Evolutionary conservation across 2,113 vertebrate genomes (phyloP), one percentile per base, ranked within the genome.

Genomic region (Lethenteron reissneri): DNA sequence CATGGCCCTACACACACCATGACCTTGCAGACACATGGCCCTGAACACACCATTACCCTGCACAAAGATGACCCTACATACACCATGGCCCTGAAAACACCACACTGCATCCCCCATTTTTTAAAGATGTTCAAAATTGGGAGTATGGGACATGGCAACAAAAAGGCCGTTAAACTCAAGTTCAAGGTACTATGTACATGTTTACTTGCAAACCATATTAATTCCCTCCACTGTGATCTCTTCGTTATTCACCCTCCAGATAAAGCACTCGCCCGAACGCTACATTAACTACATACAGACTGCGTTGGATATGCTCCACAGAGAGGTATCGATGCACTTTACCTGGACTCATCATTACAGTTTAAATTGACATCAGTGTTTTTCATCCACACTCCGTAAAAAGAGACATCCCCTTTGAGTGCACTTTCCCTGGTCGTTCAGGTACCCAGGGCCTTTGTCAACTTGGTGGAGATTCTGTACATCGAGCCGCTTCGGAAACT

Each of bases 361-460:
- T 78, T 70, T 70, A 74, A 56, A 74, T 58, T 71, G 72, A 74
- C 75, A 56, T 70, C 3, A 74, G 72, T 74, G 69, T 72, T 71
- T 74, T 71, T 74, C 62, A 75, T 74, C 78, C 74, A 71, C 72
- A 71, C 78, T 79, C 78, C 56, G 41, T 73, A 41, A 74, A 69
- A 11, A 76, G 74, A 75, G 15, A 0, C 2, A 41, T 21, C 69
- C 74, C 9, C 72, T 78, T 56, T 78, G 71, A 77, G 56, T 71
- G 70, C 72, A 41, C 56, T 72, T 15, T 76, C 71, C 71, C 56
- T 77, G 56, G 80, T 62, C 58, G 57, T n/a, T 1, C 74, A 96
- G 92, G 83, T 94, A 71, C 90, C 90, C 7, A 84, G 85, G 75
- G 75, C 75, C 15, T 83, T 95, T 75, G 76, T 97, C 72, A 92